Conservation (phyloP, 2,797 vertebrate species). For the Denticeps clupeoides region DNA sequence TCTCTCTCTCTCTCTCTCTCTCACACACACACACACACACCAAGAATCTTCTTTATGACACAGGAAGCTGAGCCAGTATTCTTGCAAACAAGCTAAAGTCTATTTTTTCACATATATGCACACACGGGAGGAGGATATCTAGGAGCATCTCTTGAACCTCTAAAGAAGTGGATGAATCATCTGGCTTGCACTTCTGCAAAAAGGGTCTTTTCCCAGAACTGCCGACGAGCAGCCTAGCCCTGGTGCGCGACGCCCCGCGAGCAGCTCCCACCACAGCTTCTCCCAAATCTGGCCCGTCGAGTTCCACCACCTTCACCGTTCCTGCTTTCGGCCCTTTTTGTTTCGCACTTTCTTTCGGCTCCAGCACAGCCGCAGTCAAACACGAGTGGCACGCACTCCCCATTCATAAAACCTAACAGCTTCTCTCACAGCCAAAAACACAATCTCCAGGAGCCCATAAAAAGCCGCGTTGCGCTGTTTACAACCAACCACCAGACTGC, state of each 20-base stretch:
- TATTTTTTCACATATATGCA: neutral
- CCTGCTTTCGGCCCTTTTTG: conserved; percentile 8
- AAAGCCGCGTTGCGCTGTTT: conserved; percentile 15
- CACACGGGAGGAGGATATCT: no score
- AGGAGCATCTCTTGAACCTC: no score
- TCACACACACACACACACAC: neutral
- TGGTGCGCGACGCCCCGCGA: no score
- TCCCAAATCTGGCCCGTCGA: no score
- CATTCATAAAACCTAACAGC: conserved; percentile 18
- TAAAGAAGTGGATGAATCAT: no score
- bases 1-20: neutral
- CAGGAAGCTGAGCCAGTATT: neutral
- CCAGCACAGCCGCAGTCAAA: conserved; percentile 4
- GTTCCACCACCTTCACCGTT: conserved; percentile 17
- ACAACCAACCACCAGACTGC: conserved; percentile 18
- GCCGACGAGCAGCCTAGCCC: no score
- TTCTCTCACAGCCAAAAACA: conserved; percentile 5
- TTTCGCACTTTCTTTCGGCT: no score
- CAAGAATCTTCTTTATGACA: no score
- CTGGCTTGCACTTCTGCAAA: no score
- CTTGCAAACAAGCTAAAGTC: conserved; percentile 7
- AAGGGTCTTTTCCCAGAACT: no score
- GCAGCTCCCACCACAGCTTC: no score
- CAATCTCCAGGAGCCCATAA: conserved; percentile 12
- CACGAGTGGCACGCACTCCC: conserved; percentile 8